Conservation (phyloP, 2,888 invertebrate genomes). For the Epirrita christyi region DNA sequence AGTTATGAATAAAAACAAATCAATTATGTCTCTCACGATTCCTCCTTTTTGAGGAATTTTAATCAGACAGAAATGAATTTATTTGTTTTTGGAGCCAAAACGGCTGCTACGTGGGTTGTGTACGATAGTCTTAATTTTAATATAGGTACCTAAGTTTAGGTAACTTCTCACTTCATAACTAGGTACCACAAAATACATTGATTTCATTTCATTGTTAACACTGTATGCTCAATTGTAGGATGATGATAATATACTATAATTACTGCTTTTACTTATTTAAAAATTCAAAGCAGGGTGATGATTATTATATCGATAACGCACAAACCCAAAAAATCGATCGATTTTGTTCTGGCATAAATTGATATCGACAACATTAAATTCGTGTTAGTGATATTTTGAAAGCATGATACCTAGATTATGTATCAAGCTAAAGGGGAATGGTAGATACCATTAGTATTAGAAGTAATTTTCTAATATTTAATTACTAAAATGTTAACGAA, state of each 20-base stretch:
- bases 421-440: neutral
- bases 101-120: conserved; percentile 56
- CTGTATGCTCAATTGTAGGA: conserved; percentile 40
- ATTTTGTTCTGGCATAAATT: conserved; percentile 39
- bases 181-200: conserved; percentile 37
- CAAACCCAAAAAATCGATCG: conserved; percentile 54
- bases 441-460: conserved; percentile 11
- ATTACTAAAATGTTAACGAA: conserved; percentile 8
- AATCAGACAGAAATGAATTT: conserved; percentile 33
- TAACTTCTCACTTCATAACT: conserved; percentile 35
- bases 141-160: conserved; percentile 50
- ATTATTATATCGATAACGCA: conserved; percentile 60
- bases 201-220: conserved; percentile 37
- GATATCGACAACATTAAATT: conserved; percentile 13
- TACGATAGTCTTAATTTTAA: conserved; percentile 47
- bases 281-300: conserved; percentile 64
- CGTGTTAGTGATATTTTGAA: conserved; percentile 9
- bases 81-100: conserved; percentile 39
- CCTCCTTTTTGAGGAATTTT: conserved; percentile 42
- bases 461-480: conserved; percentile 19
- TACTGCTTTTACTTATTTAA: conserved; percentile 39
- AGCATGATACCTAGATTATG: conserved; percentile 1
- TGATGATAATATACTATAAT: conserved; percentile 43
- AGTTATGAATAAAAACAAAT: conserved; percentile 43
- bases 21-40: conserved; percentile 46